Evolutionary conservation across 2,797 vertebrate genomes (phyloP), one percentile per base, ranked within the genome.

Genomic region (Coregonus ussuriensis): DNA sequence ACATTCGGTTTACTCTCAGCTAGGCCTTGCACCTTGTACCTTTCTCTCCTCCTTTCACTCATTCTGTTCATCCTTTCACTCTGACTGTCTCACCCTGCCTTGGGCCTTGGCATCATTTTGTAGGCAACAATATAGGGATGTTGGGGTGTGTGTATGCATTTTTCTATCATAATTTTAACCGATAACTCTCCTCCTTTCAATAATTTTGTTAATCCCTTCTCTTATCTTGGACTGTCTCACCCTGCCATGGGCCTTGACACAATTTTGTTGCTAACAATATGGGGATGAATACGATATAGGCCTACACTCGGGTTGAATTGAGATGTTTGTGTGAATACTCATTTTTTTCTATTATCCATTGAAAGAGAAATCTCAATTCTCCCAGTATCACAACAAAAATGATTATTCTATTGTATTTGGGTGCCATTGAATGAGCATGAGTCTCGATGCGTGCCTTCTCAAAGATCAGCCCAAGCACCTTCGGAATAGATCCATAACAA

Each of bases 51-150:
- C 7, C 21, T 62, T 62, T 62, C 59, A 11, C 6, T 14, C 21
- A 25, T 62, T 62, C n/a, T 25, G 74, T 79, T 67, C 65, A 69
- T 73, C 63, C 11, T 31, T 29, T 29, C 62, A 65, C 59, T 25
- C 9, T 11, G 62, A 25, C 9, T 11, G 62, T n/a, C 29, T 31
- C 63, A 4, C 25, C 4, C 29, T 25, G n/a, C 9, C 37, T 47
- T 21, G 4, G n/a, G n/a, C 9, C 51, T 65, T 47, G 35, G 6
- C 15, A n/a, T 18, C 15, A 31, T 37, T 63, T 18, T 25, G 11
- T 65, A 4, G 21, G n/a, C 4, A 21, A 25, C 59, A 16, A 59
- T 51, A 11, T 21, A 62, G 59, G 7, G 54, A 51, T 52, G 31
- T 11, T 47, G 9, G 7, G 7, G 37, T 41, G 6, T 41, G 37